Conservation (phyloP, 2,797 vertebrate genomes). For the Notamacropus eugenii region DNA sequence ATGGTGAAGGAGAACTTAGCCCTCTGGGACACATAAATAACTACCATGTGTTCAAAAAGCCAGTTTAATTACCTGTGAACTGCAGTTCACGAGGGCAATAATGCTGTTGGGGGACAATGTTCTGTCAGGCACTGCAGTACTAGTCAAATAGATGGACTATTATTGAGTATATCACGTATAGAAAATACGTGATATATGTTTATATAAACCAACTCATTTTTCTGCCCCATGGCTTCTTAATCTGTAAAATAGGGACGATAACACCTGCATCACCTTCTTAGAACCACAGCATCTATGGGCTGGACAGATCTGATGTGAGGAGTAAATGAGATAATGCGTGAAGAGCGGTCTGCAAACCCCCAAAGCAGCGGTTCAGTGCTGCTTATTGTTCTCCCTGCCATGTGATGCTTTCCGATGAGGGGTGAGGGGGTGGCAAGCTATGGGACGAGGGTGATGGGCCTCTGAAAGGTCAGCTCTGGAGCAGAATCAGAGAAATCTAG, state of each 20-base stretch:
- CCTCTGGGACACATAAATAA: accelerated
- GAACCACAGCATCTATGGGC: neutral
- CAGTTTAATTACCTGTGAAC: neutral
- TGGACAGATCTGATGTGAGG: neutral
- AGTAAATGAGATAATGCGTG: neutral
- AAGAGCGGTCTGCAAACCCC: neutral
- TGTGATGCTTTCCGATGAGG: neutral
- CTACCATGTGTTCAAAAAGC: neutral
- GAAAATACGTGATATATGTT: neutral
- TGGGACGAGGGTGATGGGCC: neutral
- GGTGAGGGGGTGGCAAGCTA: neutral
- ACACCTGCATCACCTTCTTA: neutral
- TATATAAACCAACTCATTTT: neutral
- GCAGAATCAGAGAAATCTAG: neutral
- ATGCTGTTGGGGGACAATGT: no score
- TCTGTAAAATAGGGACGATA: neutral
- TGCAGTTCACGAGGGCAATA: neutral
- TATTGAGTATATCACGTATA: neutral
- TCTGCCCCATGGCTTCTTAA: neutral
- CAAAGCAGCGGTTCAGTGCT: neutral
- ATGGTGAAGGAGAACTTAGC: neutral
- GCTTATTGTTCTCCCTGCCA: neutral
- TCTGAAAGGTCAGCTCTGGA: neutral
- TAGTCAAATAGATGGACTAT: neutral
- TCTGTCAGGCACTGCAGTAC: neutral